Evolutionary conservation across 2,113 vertebrate genomes (phyloP), one percentile per base, ranked within the genome.

Genomic region (Saimiri boliviensis): DNA sequence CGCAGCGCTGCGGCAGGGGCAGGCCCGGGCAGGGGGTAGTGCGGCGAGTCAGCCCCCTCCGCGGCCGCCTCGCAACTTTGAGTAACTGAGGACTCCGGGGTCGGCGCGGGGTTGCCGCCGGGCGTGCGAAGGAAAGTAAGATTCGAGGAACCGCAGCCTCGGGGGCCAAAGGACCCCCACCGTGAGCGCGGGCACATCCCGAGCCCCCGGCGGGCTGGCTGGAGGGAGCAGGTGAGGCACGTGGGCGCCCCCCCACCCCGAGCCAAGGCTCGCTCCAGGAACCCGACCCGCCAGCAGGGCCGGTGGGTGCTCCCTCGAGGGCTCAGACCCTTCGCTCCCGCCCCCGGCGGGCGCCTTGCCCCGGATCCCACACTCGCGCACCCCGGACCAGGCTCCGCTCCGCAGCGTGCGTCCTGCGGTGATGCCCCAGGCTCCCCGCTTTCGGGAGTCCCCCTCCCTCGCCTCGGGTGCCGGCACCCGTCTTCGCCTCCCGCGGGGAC

Each of bases 1-100:
- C 93, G 88, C 95, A 92, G 93, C 93, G 88, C 97, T 97, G 97
- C 97, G 85, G 97, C 93, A 93, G 81, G 63, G 77, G 86, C 54
- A 6, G 71, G 87, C 89, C 56, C 0, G 23, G 37, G 68, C 35
- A 27, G 52, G 93, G 42, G 95, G 54, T 45, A 3, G 86, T 6
- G 56, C 1, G 89, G 83, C 70, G 30, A 10, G 68, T 16, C 74
- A 4, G 17, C 54, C 21, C 7, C 17, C 16, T 5, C 25, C 42
- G 58, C 16, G 8, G 81, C 73, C 35, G 54, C 87, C 54, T n/a
- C 2, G 91, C 86, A 97, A 98, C 94, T 98, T 98, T 35, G 74
- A 58, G 54, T 0, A 93, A 74, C 88, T 68, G 85, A 35, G 8
- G 85, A 27, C 74, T 63, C 52, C 2, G 37, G 73, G 77, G 92